Evolutionary conservation across 1,140 invertebrate genomes (phyloP), one percentile per base, ranked within the genome.

Genomic region (Streblospio benedicti): DNA sequence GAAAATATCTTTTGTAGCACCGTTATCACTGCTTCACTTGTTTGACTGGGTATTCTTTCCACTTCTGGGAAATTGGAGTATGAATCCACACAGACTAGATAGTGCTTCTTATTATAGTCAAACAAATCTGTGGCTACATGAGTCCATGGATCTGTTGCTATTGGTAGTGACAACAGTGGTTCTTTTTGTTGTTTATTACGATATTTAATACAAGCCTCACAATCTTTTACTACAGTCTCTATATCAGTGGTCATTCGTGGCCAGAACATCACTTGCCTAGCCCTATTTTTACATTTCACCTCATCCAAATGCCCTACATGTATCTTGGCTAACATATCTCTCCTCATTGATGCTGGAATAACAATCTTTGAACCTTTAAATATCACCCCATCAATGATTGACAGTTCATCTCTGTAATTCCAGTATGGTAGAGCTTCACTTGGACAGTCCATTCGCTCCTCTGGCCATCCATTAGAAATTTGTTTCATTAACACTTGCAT

Each of bases 401-500:
- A n/a, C 1, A 69, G 44, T 61, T 67, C 63, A 31, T 69, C 65
- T 55, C 63, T 47, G 30, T 61, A 30, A 16, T 32, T 56, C 60
- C 62, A 66, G 35, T 54, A 63, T 12, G 33, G 33, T 16, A 18
- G 23, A 16, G 61, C 6, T 16, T 14, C 45, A 18, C 43, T n/a
- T n/a, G n/a, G n/a, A n/a, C n/a, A n/a, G n/a, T n/a, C n/a, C n/a
- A n/a, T n/a, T n/a, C n/a, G n/a, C n/a, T n/a, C n/a, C n/a, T n/a
- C n/a, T n/a, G 30, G 4, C 50, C 50, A 52, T 52, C 50, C 50
- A 74, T 61, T 77, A 69, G n/a, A 71, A 71, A n/a, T n/a, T n/a
- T n/a, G n/a, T n/a, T n/a, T n/a, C n/a, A n/a, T n/a, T n/a, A n/a
- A n/a, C n/a, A n/a, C n/a, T n/a, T n/a, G n/a, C n/a, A n/a, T n/a